Base-by-base conservation (phyloP, 1,140 invertebrate genomes). In the Colletes latitarsis region DNA sequence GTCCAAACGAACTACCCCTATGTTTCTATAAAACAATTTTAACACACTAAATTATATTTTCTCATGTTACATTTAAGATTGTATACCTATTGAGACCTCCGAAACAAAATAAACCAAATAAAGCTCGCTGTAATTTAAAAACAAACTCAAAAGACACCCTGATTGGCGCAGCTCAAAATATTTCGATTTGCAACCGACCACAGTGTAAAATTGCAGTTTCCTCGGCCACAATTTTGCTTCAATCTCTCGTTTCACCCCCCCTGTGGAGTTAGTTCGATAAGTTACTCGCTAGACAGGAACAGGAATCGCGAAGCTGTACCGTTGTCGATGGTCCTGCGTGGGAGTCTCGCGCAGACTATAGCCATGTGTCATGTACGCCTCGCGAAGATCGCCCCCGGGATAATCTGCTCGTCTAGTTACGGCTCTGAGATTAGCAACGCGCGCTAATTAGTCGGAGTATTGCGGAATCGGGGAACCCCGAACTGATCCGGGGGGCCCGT, bases 381-480 rank as follows among this genome's bases (percentile, higher is more conserved):
- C 30, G 8, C 17, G 10, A 63, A 70, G 72, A 84, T 84, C 68
- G 21, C 6, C 52, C 60, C 12, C 17, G 55, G n/a, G 78, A 84
- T 84, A 85, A 83, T 83, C 55, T 52, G 62, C 70, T 58, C 70
- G 46, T 76, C 71, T 76, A 70, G 82, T 84, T 76, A 60, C 57
- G 69, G 57, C 77, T 70, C 82, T 73, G 68, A 85, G 83, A 85
- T 85, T 84, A 85, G 62, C 78, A 30, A 55, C 53, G 68, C 30
- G 53, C 57, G 83, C 78, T 85, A 84, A 85, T 85, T 84, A 84
- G 68, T 62, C 82, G 62, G 41, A 72, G 69, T 69, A 85, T 84
- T 84, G 73, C 77, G 81, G 77, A 73, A 77, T 68, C 72, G 19
- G 52, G 63, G 43, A 6, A 53, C 60, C 53, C 39, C 57, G 52